Conservation (phyloP, 37 sponge, comb jelly and placozoan genomes). For the Chondrosia reniformis region DNA sequence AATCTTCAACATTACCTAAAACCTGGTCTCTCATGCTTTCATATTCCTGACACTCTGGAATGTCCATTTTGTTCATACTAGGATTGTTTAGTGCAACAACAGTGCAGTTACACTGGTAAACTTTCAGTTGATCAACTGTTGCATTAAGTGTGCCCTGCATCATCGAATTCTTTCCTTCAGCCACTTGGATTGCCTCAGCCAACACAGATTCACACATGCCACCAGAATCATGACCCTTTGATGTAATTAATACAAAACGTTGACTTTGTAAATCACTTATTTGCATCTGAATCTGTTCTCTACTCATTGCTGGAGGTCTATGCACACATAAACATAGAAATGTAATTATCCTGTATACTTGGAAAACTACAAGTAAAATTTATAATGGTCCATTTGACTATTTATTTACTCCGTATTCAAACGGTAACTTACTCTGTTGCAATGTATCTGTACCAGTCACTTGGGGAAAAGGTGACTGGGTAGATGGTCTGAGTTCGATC, state of each 20-base stretch:
- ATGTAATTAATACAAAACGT: neutral
- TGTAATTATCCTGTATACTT: neutral
- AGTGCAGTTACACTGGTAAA: neutral
- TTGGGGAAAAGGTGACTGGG: conserved; percentile 33
- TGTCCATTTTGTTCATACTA: neutral
- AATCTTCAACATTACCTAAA: neutral
- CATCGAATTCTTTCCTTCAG: neutral
- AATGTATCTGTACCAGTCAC: conserved; percentile 19
- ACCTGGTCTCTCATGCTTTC: neutral
- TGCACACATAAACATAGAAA: neutral
- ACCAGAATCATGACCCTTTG: neutral
- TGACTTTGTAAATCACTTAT: neutral
- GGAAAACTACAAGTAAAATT: neutral
- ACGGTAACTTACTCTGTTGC: conserved; percentile 5
- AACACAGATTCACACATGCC: neutral
- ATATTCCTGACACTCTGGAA: neutral
- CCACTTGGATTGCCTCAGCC: neutral
- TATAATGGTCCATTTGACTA: neutral
- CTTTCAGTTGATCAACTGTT: neutral
- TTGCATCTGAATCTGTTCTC: neutral
- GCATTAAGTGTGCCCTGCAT: neutral
- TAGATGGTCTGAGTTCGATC: conserved; percentile 13
- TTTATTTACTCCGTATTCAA: neutral
- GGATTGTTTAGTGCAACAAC: neutral
- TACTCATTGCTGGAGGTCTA: neutral